phyloP scores from a whole-genome alignment of 2,113 vertebrate species.

The Furnarius figulus region DNA sequence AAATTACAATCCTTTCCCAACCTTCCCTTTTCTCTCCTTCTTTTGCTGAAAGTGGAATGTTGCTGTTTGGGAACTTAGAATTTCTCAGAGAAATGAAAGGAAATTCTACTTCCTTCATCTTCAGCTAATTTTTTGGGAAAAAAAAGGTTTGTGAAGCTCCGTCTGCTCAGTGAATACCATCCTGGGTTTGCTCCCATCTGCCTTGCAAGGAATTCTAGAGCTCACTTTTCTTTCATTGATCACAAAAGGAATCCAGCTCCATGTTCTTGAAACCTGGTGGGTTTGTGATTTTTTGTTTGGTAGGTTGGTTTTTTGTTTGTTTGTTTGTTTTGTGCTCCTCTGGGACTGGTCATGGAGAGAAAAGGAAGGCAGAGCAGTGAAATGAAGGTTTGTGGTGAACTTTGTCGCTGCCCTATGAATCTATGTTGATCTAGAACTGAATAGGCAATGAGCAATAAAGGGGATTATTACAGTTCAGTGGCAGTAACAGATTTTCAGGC shows the following conservation, averaged over 20 bases:
- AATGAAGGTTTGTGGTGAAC: neutral
- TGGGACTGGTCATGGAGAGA: neutral
- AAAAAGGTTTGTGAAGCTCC: neutral
- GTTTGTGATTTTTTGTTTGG: no score
- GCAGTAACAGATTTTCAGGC: neutral
- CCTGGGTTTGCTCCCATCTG: neutral
- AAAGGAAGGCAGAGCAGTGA: neutral
- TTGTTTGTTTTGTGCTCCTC: neutral
- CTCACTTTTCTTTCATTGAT: neutral
- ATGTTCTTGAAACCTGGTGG: neutral
- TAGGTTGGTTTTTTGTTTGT: no score
- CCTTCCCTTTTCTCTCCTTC: accelerated
- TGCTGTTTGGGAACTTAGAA: neutral
- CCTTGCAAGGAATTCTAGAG: neutral
- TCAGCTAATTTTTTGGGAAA: neutral
- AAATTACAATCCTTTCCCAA: neutral
- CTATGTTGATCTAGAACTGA: neutral
- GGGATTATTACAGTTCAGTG: neutral
- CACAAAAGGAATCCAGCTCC: neutral
- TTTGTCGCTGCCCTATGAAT: neutral
- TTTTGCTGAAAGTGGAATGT: neutral
- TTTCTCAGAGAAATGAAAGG: neutral
- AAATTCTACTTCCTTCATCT: neutral
- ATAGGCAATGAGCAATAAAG: neutral
- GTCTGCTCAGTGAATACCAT: neutral